Base-by-base conservation (phyloP, 1,140 invertebrate genomes). In the Myzus persicae region DNA sequence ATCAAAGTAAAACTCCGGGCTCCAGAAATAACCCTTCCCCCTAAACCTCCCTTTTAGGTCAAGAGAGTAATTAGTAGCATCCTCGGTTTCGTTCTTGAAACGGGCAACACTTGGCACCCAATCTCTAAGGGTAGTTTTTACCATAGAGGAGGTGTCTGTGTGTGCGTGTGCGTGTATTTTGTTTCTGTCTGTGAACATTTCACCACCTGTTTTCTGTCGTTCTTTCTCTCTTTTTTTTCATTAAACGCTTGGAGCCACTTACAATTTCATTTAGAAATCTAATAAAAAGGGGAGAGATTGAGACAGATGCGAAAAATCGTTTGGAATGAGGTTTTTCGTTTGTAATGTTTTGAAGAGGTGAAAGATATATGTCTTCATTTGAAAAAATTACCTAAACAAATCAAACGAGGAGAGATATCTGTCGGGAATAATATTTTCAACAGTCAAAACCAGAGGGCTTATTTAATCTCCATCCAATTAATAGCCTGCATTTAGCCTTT, bases 61-160 rank as follows among this genome's bases (percentile, higher is more conserved):
- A 93, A 93, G 91, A 93, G 91, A 93, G 91, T 93, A 93, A 93
- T 93, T 93, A 93, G 91, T 93, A 84, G 91, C 91, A 93, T 93
- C 91, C 91, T 93, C 81, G 91, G 42, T 82, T 81, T 93, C 67
- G 36, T 93, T 93, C 91, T 93, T 93, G 81, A 84, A 85, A 84
- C 91, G 44, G 91, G 91, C 91, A 93, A 93, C 91, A 93, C 91
- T 93, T 93, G 91, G 91, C 91, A 93, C 91, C 91, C 91, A 93
- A 93, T 93, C 91, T 93, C 76, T 84, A 51, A 51, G 91, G 67
- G 81, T 93, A 84, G 91, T 93, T 93, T 93, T 93, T 93, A 93
- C 81, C 91, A 85, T 54, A 42, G 81, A 91, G 31, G n/a, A 40
- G 36, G 91, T 93, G 48, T 91, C 26, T 91, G 42, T 91, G 59